Conservation (phyloP, 2,113 vertebrate genomes). For the Thunnus thynnus region DNA sequence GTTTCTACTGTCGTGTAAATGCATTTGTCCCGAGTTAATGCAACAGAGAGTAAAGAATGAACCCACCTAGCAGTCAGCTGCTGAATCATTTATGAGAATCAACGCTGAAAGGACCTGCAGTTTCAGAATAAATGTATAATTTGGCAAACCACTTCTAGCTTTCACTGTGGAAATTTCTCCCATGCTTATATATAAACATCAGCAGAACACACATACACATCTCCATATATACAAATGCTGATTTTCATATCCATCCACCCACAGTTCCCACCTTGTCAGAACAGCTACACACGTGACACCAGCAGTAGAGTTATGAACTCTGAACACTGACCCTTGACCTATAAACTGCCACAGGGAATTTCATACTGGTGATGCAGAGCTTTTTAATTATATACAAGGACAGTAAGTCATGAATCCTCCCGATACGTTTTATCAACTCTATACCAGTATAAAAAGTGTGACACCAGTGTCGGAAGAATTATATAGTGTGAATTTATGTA, state of each 20-base stretch:
- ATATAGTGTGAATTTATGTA: slow-evolving; percentile 4
- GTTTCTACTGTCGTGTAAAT: neutral
- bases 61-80: slow-evolving; percentile 31
- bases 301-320: slow-evolving; percentile 20
- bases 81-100: slow-evolving; percentile 69
- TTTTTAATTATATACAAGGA: slow-evolving; percentile 51
- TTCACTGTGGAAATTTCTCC: slow-evolving; percentile 20
- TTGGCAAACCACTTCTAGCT: slow-evolving; percentile 35
- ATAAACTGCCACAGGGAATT: slow-evolving; percentile 34
- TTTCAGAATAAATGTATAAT: slow-evolving; percentile 60
- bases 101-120: slow-evolving; percentile 38
- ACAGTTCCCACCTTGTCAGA: slow-evolving; percentile 7
- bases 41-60: slow-evolving; percentile 44
- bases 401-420: slow-evolving; percentile 41
- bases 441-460: neutral
- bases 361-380: slow-evolving; percentile 18
- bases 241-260: neutral
- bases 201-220: neutral
- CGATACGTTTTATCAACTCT: neutral
- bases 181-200: neutral
- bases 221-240: neutral
- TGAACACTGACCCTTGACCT: slow-evolving; percentile 48
- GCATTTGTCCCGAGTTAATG: slow-evolving; percentile 40
- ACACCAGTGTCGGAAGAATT: neutral
- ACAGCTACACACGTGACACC: neutral